Percentiles rank a stretch among this genome's conserved stretches.
These are phyloP conservation scores for Drosophila melanica DNA, from an alignment of 1,140 invertebrate species.

Conservation along the genomic window DNA sequence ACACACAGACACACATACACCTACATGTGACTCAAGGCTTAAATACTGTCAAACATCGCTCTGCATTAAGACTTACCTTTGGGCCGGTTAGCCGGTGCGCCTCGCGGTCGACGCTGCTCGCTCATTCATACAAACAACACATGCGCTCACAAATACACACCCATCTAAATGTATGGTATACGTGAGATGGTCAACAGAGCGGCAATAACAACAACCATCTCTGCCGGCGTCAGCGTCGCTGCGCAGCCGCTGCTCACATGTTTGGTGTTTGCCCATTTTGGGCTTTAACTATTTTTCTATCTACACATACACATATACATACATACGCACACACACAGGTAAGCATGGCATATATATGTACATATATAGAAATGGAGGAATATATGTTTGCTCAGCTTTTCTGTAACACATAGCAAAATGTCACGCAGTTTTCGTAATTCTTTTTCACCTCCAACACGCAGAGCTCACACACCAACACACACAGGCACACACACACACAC, in stretches of 20 bases:
- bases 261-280: constrained; percentile 67
- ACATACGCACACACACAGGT: not conserved
- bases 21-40: constrained; percentile 56
- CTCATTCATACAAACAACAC: constrained; percentile 58
- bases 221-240: constrained; percentile 35
- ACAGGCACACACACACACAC: not conserved
- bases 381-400: constrained; percentile 28
- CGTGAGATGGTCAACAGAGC: constrained; percentile 42
- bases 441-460: constrained; percentile 1
- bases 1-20: constrained; percentile 19
- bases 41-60: constrained; percentile 51
- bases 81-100: constrained; percentile 51
- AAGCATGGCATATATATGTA: too few species aligned
- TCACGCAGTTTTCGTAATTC: constrained; percentile 55
- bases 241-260: constrained; percentile 60
- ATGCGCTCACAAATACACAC: constrained; percentile 50
- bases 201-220: constrained; percentile 46
- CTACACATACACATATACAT: constrained; percentile 6
- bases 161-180: constrained; percentile 15
- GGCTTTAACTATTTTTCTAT: constrained; percentile 52
- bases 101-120: constrained; percentile 35
- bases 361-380: constrained; percentile 16
- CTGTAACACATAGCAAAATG: constrained; percentile 63
- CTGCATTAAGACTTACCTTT: constrained; percentile 26
- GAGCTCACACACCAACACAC: not conserved